Evolutionary conservation across 2,888 invertebrate genomes (phyloP).

Genomic region (Aphodius granarius): DNA sequence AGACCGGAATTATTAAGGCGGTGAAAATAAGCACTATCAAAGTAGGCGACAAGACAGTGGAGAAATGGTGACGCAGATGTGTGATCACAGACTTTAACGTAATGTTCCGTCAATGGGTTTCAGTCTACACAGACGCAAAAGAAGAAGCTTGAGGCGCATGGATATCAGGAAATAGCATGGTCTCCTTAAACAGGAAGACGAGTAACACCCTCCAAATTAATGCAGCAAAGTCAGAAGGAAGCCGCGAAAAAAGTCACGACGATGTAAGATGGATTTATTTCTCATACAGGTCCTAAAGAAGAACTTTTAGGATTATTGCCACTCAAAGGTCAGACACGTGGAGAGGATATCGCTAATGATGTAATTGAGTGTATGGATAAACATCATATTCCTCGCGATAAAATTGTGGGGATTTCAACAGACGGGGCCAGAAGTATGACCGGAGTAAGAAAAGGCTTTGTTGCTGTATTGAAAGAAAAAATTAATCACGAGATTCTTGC

Average conservation of each 20-base stretch:
- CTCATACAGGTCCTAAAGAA: slow-evolving; percentile 33
- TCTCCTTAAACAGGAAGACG: too few species aligned
- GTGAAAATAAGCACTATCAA: background rate
- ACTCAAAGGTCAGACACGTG: slow-evolving; percentile 14
- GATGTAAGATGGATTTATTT: slow-evolving; percentile 38
- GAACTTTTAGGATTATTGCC: slow-evolving; percentile 34
- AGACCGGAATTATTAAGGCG: background rate
- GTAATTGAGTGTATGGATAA: slow-evolving; percentile 5
- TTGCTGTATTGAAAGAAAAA: slow-evolving; percentile 36
- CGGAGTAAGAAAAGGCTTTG: slow-evolving; percentile 33
- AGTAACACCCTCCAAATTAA: too few species aligned
- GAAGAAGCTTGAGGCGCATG: too few species aligned
- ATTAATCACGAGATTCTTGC: slow-evolving; percentile 31
- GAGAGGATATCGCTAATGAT: slow-evolving; percentile 12
- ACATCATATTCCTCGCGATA: slow-evolving; percentile 12
- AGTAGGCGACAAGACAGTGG: background rate
- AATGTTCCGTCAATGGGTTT: too few species aligned
- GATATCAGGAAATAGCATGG: too few species aligned
- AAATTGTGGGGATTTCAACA: slow-evolving; percentile 16
- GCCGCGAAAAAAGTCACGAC: too few species aligned
- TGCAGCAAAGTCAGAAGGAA: too few species aligned
- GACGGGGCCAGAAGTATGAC: slow-evolving; percentile 35
- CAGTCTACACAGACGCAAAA: too few species aligned
- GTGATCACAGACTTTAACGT: too few species aligned
- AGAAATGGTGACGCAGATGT: background rate